Evolutionary conservation across 2,113 vertebrate species (phyloP).

Genomic region (Ceuthmochares aereus): DNA sequence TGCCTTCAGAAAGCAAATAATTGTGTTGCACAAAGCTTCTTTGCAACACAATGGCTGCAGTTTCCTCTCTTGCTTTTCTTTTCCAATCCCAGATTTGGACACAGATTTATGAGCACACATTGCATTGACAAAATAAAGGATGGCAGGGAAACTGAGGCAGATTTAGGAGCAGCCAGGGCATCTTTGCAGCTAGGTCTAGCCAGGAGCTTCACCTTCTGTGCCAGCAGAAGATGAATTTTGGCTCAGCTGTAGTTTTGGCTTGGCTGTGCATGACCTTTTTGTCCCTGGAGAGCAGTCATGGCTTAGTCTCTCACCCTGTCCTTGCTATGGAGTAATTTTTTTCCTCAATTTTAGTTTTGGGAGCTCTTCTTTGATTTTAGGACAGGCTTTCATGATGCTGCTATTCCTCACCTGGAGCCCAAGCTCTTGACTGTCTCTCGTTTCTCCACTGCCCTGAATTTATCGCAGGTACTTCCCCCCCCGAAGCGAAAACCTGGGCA

Average conservation of each 20-base stretch:
- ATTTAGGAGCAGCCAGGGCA: not conserved
- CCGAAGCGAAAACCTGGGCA: not conserved
- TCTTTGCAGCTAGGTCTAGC: not conserved
- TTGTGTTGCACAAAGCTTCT: not conserved
- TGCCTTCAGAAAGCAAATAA: not conserved
- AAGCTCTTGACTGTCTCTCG: not conserved
- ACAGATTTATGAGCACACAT: rapidly evolving
- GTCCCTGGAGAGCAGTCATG: not conserved
- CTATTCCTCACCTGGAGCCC: rapidly evolving
- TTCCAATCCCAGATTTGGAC: not conserved
- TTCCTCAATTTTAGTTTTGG: not conserved
- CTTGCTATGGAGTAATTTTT: not conserved
- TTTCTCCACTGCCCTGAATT: not conserved
- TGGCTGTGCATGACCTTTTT: rapidly evolving
- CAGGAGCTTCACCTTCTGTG: rapidly evolving
- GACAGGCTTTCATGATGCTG: not conserved
- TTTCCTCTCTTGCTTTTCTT: not conserved
- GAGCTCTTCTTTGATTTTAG: not conserved
- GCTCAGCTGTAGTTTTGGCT: not conserved
- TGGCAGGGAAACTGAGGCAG: not conserved
- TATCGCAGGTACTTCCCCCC: rapidly evolving
- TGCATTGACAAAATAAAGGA: not conserved
- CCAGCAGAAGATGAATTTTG: rapidly evolving
- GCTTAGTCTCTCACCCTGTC: not conserved
- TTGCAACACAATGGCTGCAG: rapidly evolving